These are phyloP conservation scores for Nemurella pictetii DNA, from an alignment of 2,888 invertebrate species.

Conservation along the genomic window DNA sequence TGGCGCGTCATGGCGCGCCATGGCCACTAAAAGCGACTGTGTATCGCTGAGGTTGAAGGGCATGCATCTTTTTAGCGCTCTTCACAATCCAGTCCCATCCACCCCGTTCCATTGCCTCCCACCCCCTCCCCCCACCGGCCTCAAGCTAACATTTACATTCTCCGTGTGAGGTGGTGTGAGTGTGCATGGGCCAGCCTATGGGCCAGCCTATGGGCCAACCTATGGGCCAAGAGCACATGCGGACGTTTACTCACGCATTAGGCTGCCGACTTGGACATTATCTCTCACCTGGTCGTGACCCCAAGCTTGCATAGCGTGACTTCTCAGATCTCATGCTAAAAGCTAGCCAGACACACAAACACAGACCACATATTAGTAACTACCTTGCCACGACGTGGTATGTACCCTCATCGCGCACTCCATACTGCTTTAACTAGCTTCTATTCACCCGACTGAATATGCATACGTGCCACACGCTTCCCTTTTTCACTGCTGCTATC, in stretches of 20 bases:
- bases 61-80: conserved; percentile 38
- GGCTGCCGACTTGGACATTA: background rate
- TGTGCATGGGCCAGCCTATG: too few relatives aligned
- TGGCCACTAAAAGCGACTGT: background rate
- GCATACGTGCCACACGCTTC: background rate
- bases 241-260: background rate
- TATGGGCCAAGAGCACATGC: background rate
- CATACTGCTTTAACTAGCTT: background rate
- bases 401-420: background rate
- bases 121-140: conserved; percentile 19
- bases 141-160: background rate
- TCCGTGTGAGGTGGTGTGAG: conserved; percentile 42
- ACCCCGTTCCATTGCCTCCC: background rate
- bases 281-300: background rate
- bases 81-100: conserved; percentile 42
- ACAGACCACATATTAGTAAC: background rate
- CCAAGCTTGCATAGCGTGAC: background rate
- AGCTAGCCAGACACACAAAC: background rate
- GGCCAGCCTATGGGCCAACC: too few relatives aligned
- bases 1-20: too few relatives aligned
- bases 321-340: background rate
- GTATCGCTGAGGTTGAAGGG: background rate
- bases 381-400: background rate
- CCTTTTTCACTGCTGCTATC: background rate
- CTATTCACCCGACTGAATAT: background rate